Percentiles rank a stretch among this genome's conserved stretches.
These are phyloP conservation scores for Spermophilus dauricus DNA, from an alignment of 2,113 vertebrate species.

Conservation along the genomic window DNA sequence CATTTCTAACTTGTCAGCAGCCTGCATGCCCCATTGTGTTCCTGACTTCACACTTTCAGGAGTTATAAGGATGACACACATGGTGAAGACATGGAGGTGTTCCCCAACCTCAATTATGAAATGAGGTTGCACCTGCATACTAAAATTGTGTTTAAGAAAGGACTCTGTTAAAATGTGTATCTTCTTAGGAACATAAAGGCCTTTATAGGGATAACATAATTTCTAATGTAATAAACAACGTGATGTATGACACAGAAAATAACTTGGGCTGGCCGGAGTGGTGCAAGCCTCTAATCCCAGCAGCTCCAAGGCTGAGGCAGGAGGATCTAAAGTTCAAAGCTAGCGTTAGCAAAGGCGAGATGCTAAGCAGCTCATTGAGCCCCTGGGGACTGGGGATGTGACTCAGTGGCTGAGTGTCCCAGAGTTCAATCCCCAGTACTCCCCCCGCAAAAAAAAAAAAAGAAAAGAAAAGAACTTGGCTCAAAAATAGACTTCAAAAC, in stretches of 20 bases:
- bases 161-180: not conserved
- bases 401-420: too few species aligned
- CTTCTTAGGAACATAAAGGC: not conserved
- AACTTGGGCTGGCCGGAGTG: too few species aligned
- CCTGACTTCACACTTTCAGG: not conserved
- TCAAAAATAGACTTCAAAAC: not conserved
- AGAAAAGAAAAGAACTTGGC: not conserved
- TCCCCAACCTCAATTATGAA: not conserved
- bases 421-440: too few species aligned
- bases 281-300: too few species aligned
- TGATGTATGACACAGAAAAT: not conserved
- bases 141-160: not conserved
- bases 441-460: too few species aligned
- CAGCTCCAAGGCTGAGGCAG: too few species aligned
- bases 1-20: not conserved
- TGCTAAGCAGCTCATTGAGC: too few species aligned
- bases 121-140: not conserved
- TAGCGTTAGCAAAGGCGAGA: too few species aligned
- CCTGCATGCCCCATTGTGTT: not conserved
- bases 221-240: not conserved
- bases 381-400: too few species aligned
- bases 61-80: not conserved
- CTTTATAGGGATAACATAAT: not conserved
- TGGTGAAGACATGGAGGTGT: not conserved
- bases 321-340: too few species aligned